These are phyloP conservation scores for Leiothrix lutea DNA, from an alignment of 2,113 vertebrate genomes.

Conservation along the genomic window DNA sequence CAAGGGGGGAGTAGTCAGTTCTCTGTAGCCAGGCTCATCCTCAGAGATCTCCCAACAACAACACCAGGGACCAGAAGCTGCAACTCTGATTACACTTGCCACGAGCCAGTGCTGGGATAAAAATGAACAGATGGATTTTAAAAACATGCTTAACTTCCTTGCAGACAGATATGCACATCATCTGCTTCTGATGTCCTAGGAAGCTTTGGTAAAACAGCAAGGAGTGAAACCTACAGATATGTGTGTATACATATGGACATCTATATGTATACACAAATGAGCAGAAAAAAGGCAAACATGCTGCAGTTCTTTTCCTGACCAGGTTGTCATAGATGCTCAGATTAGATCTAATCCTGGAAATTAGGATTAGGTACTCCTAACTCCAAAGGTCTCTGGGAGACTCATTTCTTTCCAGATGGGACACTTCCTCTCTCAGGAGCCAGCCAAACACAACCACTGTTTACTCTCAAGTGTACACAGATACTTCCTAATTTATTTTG, in stretches of 20 bases:
- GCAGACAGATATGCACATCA: background rate
- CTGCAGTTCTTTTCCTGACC: background rate
- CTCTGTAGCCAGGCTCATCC: background rate
- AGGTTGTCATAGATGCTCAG: background rate
- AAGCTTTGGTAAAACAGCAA: background rate
- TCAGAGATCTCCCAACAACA: background rate
- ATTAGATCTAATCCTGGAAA: background rate
- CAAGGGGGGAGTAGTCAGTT: background rate
- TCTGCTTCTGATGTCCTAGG: background rate
- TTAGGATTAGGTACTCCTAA: background rate
- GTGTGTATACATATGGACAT: fast-evolving
- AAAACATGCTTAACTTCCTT: background rate
- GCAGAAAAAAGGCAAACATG: background rate
- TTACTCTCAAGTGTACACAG: background rate
- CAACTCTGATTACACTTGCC: background rate
- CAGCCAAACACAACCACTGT: background rate
- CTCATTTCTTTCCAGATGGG: background rate
- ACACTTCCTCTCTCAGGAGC: background rate
- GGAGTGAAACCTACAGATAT: background rate
- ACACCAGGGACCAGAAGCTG: background rate
- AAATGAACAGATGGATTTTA: background rate
- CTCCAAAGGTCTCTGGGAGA: background rate
- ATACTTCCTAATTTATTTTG: background rate
- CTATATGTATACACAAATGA: fast-evolving
- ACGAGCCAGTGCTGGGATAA: background rate